Evolutionary conservation across 1,140 invertebrate species (phyloP), one percentile per base, ranked within the genome.

Genomic region (Trichonephila clavipes): DNA sequence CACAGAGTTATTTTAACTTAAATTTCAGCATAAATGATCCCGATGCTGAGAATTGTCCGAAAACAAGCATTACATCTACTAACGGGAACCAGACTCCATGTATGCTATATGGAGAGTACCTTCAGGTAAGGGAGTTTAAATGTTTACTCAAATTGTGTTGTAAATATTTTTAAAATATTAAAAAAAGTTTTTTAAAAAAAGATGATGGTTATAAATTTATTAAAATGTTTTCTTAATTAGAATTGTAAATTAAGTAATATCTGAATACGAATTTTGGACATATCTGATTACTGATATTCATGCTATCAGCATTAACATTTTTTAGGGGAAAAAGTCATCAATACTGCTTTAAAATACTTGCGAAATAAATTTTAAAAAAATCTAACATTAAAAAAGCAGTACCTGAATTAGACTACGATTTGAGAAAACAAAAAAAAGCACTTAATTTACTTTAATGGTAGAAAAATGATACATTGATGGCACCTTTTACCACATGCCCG

Each of bases 101-200:
- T 1, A 97, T 98, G 96, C 96, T 98, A 51, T 99, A 99, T 95
- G 97, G 97, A 0, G 98, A 98, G 95, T 99, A 99, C 95, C 96
- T 99, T 69, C 97, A 98, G 72, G 95, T 95, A 95, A 94, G 34
- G 3, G 12, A 3, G 0, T 18, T 16, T 34, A 19, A 34, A 28
- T 81, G 16, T 14, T n/a, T 7, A 21, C n/a, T 16, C 7, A 14
- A 16, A 81, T 28, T 19, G 3, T 81, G 8, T 34, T 7, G 7
- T 18, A 40, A 1, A 28, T 4, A 81, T 0, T 34, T 44, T 19
- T 0, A 16, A 21, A 16, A 51, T 5, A 0, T 34, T 6, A 5
- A 10, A 18, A n/a, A n/a, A 81, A 12, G 5, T 34, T 21, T 12
- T 34, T 34, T 44, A 40, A 40, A 2, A 24, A 81, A 40, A 40